phyloP scores from a whole-genome alignment of 1,140 invertebrate genomes.

The Aphelinus certus region DNA sequence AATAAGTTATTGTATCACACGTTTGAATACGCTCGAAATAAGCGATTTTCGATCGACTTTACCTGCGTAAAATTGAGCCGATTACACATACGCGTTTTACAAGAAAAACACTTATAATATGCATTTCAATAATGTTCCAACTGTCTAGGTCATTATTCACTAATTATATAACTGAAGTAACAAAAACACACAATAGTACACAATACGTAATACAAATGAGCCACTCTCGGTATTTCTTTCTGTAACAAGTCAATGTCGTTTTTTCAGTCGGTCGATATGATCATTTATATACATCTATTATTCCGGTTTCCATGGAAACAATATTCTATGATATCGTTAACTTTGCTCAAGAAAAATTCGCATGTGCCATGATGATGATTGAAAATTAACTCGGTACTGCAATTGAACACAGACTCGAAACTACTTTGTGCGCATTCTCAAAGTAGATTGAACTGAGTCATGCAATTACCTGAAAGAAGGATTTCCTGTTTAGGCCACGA shows the following conservation, averaged over 20 bases:
- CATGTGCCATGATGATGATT: too few relatives aligned
- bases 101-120: too few relatives aligned
- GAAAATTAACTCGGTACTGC: too few relatives aligned
- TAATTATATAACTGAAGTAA: background rate
- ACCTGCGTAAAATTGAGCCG: too few relatives aligned
- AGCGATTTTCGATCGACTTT: too few relatives aligned
- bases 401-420: too few relatives aligned
- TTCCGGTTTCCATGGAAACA: too few relatives aligned
- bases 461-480: conserved; percentile 65
- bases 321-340: too few relatives aligned
- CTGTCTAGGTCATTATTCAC: background rate
- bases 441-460: conserved; percentile 59
- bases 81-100: too few relatives aligned
- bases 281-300: background rate
- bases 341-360: too few relatives aligned
- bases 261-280: background rate
- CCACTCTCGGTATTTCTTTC: background rate
- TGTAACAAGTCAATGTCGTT: background rate
- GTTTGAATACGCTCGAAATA: too few relatives aligned
- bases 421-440: background rate
- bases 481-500: conserved; percentile 64
- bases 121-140: conserved; percentile 17
- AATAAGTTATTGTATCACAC: too few relatives aligned
- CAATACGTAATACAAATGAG: background rate
- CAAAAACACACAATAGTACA: conserved; percentile 30